Evolutionary conservation across 2,113 vertebrate genomes (phyloP).

Genomic region (Hippocampus comes): DNA sequence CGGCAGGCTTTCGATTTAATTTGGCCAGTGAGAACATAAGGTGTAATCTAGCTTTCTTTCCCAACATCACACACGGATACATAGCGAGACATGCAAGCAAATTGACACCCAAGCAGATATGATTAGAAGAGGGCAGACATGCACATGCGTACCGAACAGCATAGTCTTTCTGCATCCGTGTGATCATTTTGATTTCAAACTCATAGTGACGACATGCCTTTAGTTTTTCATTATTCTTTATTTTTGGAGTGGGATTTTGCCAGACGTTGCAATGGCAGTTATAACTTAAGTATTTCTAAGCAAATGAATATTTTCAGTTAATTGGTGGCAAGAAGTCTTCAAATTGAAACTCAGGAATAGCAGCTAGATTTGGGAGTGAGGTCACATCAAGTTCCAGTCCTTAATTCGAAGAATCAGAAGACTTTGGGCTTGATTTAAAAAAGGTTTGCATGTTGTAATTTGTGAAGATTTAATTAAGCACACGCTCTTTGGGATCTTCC

Average conservation of each 20-base stretch:
- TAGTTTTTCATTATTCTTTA: constrained; percentile 8
- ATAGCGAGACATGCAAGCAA: constrained; percentile 74
- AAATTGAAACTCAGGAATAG: too few species aligned
- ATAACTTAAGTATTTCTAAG: neutral
- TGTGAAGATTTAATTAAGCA: too few species aligned
- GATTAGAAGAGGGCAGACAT: constrained; percentile 53
- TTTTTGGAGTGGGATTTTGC: constrained; percentile 11
- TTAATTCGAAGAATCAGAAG: neutral
- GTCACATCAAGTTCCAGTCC: neutral
- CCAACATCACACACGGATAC: constrained; percentile 71
- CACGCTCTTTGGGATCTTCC: too few species aligned
- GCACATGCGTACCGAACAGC: constrained; percentile 70
- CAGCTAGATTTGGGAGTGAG: neutral
- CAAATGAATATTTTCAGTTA: constrained; percentile 16
- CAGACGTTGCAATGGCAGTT: constrained; percentile 18
- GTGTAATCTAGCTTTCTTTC: constrained; percentile 81
- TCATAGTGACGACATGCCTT: neutral
- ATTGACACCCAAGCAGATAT: constrained; percentile 62
- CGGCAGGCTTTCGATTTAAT: constrained; percentile 47
- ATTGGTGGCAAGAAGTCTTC: too few species aligned
- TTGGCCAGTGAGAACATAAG: constrained; percentile 66
- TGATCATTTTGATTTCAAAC: constrained; percentile 5
- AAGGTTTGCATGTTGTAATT: neutral
- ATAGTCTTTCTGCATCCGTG: constrained; percentile 86
- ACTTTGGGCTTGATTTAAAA: neutral